Percentiles rank a stretch among this genome's conserved stretches.
Evolutionary conservation across 2,888 invertebrate species (phyloP).

Genomic region (Eupeodes luniger): DNA sequence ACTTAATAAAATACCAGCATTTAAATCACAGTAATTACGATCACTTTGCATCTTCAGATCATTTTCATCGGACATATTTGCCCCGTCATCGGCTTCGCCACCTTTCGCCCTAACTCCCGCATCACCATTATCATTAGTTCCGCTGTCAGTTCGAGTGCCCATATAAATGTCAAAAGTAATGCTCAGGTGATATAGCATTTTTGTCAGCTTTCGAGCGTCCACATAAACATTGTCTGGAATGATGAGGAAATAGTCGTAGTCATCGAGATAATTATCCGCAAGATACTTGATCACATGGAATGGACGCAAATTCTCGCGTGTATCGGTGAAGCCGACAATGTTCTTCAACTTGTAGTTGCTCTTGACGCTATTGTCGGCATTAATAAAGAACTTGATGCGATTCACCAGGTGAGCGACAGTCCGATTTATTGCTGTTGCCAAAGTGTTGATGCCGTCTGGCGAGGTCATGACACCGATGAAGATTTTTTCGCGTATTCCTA

Average conservation of each 20-base stretch:
- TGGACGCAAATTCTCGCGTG: constrained; percentile 89
- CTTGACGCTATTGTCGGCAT: constrained; percentile 85
- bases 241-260: constrained; percentile 96
- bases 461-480: constrained; percentile 94
- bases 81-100: constrained; percentile 42
- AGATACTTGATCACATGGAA: constrained; percentile 96
- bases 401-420: constrained; percentile 94
- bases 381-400: constrained; percentile 92
- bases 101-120: constrained; percentile 86
- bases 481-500: constrained; percentile 95
- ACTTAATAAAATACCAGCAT: constrained; percentile 94
- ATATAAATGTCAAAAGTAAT: constrained; percentile 94
- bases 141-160: constrained; percentile 85
- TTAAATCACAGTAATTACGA: constrained; percentile 85
- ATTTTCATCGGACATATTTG: constrained; percentile 77
- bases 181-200: constrained; percentile 91
- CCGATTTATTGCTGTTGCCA: constrained; percentile 93
- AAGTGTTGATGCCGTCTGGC: constrained; percentile 88
- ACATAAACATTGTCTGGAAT: constrained; percentile 94
- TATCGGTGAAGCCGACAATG: constrained; percentile 95
- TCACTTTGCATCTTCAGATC: constrained; percentile 80
- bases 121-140: constrained; percentile 83
- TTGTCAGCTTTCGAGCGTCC: constrained; percentile 90
- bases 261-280: constrained; percentile 93
- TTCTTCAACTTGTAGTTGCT: constrained; percentile 87